Conservation (phyloP, 2,797 vertebrate species). For the Fistularia tabacaria region DNA sequence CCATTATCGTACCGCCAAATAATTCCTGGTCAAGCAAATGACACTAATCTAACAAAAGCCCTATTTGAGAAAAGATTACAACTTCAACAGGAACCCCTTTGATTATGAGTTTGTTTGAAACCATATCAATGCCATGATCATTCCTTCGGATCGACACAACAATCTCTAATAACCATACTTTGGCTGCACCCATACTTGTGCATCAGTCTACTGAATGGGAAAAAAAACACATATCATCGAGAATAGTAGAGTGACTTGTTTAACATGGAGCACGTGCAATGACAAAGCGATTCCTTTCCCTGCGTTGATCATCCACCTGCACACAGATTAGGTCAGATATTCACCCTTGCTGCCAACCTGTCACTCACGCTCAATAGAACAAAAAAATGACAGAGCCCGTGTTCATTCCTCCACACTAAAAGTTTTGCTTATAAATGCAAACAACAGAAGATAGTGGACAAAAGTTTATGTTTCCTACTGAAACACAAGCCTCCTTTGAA, state of each 20-base stretch:
- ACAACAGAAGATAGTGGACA: conserved; percentile 38
- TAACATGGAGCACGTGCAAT: conserved; percentile 74
- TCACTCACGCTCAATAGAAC: conserved; percentile 57
- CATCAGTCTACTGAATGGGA: conserved; percentile 46
- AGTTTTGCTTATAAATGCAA: conserved; percentile 34
- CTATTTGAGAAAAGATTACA: conserved; percentile 80
- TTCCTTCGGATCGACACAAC: conserved; percentile 73
- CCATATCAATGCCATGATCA: conserved; percentile 78
- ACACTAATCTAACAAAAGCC: conserved; percentile 72
- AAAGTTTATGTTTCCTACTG: conserved; percentile 20
- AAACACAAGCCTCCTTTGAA: conserved; percentile 4
- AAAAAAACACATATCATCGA: conserved; percentile 34
- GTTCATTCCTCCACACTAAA: conserved; percentile 55
- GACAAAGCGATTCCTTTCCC: conserved; percentile 74
- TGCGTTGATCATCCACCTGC: conserved; percentile 69
- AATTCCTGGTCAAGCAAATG: conserved; percentile 75
- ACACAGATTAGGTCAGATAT: conserved; percentile 76
- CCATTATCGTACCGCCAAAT: conserved; percentile 70
- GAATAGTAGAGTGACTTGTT: conserved; percentile 71
- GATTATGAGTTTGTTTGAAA: conserved; percentile 80
- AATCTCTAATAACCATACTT: conserved; percentile 72
- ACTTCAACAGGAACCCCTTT: conserved; percentile 79
- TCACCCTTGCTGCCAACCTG: conserved; percentile 72
- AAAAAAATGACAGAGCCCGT: conserved; percentile 52
- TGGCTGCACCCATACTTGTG: conserved; percentile 64